These are phyloP conservation scores for Corydoras sp. DNA, from an alignment of 2,113 vertebrate genomes.

Conservation along the genomic window DNA sequence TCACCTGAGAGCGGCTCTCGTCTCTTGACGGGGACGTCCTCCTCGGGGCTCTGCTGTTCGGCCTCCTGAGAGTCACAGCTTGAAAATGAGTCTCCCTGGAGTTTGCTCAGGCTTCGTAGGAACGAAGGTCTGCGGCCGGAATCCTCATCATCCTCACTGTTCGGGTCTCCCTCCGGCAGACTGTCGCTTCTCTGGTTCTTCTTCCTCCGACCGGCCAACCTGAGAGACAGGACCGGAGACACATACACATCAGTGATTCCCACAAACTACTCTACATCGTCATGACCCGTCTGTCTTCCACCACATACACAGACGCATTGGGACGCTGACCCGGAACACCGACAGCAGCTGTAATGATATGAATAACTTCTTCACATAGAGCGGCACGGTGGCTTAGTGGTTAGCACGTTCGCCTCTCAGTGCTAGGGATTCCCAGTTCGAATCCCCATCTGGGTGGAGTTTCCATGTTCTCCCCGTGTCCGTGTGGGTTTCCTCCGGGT, in stretches of 20 bases:
- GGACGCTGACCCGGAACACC: too few relatives aligned
- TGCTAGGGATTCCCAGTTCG: too few relatives aligned
- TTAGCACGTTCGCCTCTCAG: too few relatives aligned
- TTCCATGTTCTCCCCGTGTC: too few relatives aligned
- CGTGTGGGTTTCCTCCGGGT: too few relatives aligned
- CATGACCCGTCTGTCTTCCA: too few relatives aligned
- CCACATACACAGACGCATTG: too few relatives aligned
- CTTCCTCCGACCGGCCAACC: slow-evolving; percentile 63
- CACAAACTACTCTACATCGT: too few relatives aligned
- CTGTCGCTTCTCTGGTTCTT: slow-evolving; percentile 64
- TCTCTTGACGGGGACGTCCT: slow-evolving; percentile 61
- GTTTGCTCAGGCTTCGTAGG: slow-evolving; percentile 72
- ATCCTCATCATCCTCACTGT: slow-evolving; percentile 52
- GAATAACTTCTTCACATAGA: too few relatives aligned
- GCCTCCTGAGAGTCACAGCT: slow-evolving; percentile 65
- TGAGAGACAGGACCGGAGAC: slow-evolving; percentile 24
- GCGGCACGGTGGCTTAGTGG: too few relatives aligned
- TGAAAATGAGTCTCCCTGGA: slow-evolving; percentile 70
- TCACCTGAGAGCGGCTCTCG: slow-evolving; percentile 83
- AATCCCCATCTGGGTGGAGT: too few relatives aligned
- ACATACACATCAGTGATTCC: not conserved
- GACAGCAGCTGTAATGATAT: too few relatives aligned
- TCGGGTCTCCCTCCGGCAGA: slow-evolving; percentile 55
- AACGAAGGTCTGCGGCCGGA: slow-evolving; percentile 67
- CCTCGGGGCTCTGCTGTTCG: slow-evolving; percentile 58